These are phyloP conservation scores for Periplaneta americana DNA, from an alignment of 1,140 invertebrate species.

Conservation along the genomic window DNA sequence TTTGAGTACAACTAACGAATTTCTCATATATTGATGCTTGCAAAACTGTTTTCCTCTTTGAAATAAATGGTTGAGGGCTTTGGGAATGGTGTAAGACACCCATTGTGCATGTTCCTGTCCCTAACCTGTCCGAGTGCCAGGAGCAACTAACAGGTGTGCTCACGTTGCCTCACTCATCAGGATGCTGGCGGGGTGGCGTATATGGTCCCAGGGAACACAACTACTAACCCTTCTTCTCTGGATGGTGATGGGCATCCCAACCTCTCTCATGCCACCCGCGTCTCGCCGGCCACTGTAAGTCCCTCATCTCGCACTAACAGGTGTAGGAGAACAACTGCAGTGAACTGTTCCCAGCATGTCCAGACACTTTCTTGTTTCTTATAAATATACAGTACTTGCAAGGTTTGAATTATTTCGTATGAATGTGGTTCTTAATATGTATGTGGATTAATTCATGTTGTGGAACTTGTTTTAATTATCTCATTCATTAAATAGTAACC, in stretches of 20 bases:
- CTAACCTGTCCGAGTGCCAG: background rate
- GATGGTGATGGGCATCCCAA: conserved; percentile 49
- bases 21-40: background rate
- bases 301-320: background rate
- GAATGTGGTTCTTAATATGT: no score
- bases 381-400: no score
- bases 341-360: background rate
- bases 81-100: background rate
- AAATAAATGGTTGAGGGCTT: background rate
- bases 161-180: conserved; percentile 36
- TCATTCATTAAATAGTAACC: no score
- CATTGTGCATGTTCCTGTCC: background rate
- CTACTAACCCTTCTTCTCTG: conserved; percentile 24
- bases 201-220: conserved; percentile 52
- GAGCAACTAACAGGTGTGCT: conserved; percentile 10
- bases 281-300: conserved; percentile 86
- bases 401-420: no score
- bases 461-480: no score
- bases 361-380: background rate
- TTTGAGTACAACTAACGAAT: background rate
- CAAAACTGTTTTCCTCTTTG: background rate
- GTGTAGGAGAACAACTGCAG: background rate
- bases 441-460: no score
- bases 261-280: conserved; percentile 76
- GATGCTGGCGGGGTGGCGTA: conserved; percentile 49